Evolutionary conservation across 2,888 invertebrate genomes (phyloP), one percentile per base, ranked within the genome.

Genomic region (Philaethria dido): DNA sequence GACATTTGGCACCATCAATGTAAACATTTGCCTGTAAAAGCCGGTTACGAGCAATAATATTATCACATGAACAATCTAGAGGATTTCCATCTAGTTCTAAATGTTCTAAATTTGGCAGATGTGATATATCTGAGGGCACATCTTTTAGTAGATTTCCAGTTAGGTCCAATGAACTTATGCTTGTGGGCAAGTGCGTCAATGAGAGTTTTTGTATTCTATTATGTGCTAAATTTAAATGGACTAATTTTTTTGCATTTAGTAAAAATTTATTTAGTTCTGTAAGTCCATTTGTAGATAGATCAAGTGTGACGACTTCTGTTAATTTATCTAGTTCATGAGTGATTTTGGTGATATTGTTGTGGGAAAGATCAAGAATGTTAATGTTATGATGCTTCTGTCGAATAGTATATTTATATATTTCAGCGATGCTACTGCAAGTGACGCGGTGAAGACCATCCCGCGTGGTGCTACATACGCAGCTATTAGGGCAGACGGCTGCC

Each of bases 391-490:
- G 93, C 77, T 89, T 93, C 74, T 89, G 88, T 45, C 85, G 86
- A 55, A 90, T 83, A 47, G 87, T 90, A 75, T 87, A 93, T 77
- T 94, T 97, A 86, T 97, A 95, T 11, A 97, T 94, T 54, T 97
- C 96, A 72, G 95, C 95, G 77, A 97, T 96, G 63, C 94, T 90
- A 66, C 94, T 93, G 80, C 94, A 95, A 70, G 94, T 93, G 36
- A 94, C 93, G 69, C 96, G 93, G 42, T 96, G 94, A 73, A 95
- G 94, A 59, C 94, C 92, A 80, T 96, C 95, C n/a, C 95, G 94
- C 20, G 94, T 94, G 42, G 93, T 92, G 71, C 93, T 93, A 78
- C 95, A 94, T 59, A 88, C 84, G 77, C 94, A 94, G 73, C 87
- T 81, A 62, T 92, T 87, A 16, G 94, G 94, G 74, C 94, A 94